These are phyloP conservation scores for Coptodon bakossiorum DNA, from an alignment of 2,113 vertebrate genomes.

Conservation along the genomic window DNA sequence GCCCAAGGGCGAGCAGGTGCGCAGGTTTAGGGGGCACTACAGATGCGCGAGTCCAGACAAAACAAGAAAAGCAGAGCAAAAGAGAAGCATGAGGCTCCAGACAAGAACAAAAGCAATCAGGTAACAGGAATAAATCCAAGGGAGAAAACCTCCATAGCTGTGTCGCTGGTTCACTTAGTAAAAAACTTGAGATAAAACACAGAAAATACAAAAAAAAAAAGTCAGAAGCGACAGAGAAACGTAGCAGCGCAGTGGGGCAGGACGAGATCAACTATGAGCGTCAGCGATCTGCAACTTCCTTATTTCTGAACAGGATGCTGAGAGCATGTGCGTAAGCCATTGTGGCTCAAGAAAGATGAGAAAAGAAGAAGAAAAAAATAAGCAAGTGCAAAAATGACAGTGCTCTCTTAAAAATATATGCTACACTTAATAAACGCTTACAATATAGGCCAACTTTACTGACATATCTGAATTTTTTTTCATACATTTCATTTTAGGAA, in stretches of 20 bases:
- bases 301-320: slow-evolving; percentile 83
- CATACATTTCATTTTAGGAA: not conserved
- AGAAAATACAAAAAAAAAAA: not conserved
- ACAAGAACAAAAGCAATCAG: not conserved
- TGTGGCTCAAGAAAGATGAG: slow-evolving; percentile 20
- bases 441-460: accelerated
- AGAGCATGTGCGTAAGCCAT: slow-evolving; percentile 17
- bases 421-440: not conserved
- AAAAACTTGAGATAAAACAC: not conserved
- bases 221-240: not conserved
- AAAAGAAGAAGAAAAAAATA: not conserved
- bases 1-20: slow-evolving; percentile 75
- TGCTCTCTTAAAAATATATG: not conserved
- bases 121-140: slow-evolving; percentile 17
- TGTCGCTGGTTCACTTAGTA: not conserved
- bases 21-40: slow-evolving; percentile 84
- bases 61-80: not conserved
- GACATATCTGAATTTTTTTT: not conserved
- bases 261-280: not conserved
- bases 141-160: slow-evolving; percentile 55
- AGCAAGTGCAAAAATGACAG: not conserved
- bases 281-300: slow-evolving; percentile 66
- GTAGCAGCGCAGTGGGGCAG: not conserved
- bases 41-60: slow-evolving; percentile 12
- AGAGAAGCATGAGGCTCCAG: slow-evolving; percentile 37